Evolutionary conservation across 2,113 vertebrate species (phyloP), one percentile per base, ranked within the genome.

Genomic region (Castor canadensis): DNA sequence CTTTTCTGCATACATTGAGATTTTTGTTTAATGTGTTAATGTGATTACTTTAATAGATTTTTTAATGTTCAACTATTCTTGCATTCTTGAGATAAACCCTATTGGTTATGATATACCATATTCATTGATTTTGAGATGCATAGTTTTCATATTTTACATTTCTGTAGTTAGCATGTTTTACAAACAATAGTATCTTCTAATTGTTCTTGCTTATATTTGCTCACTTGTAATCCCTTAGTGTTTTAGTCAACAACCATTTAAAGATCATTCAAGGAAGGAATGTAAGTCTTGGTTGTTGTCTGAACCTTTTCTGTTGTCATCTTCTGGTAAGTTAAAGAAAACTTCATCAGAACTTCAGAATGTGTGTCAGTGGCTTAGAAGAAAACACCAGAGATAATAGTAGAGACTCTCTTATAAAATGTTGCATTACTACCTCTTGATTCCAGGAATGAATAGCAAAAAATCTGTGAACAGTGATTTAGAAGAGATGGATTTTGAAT

Each of bases 131-230:
- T 54, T 72, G 56, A 82, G 67, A 66, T 69, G 30, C 73, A 71
- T 76, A 64, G 20, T 71, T 88, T 89, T 90, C 45, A 92, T 43
- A 81, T 76, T 85, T 83, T 67, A 80, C 77, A 45, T 85, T 91
- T 96, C 62, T 82, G 22, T 87, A 43, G 80, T 88, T 87, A 52
- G 75, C 72, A 28, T 93, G 47, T 71, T 94, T 52, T 90, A 26
- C 7, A 67, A 71, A 81, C 73, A 58, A 11, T 52, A 43, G 20
- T 15, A 40, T 79, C 69, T 83, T 76, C 56, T 91, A 38, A 56
- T 80, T 96, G 40, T 38, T 84, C 22, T 71, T 90, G 40, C 35
- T 95, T 80, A n/a, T 73, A 87, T 17, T 43, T 76, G 66, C 38
- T 91, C 60, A 75, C 38, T 62, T 84, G n/a, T 54, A 79, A 94